phyloP scores from a whole-genome alignment of 2,797 vertebrate species.

The Urophycis tenuis region DNA sequence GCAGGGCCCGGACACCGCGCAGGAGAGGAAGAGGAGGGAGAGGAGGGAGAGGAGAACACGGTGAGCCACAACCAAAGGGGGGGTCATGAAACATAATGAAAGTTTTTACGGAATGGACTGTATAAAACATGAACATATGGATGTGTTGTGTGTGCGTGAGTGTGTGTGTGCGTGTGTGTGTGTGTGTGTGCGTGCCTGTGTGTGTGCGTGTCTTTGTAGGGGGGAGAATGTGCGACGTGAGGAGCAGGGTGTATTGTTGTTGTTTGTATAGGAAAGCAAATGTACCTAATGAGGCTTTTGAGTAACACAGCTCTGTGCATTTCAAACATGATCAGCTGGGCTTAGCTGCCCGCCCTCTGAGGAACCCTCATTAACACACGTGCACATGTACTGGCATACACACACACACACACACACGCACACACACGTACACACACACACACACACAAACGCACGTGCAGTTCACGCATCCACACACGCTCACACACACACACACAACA shows the following conservation, averaged over 20 bases:
- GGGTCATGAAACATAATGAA: neutral
- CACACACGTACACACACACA: constrained; percentile 29
- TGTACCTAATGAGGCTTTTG: constrained; percentile 72
- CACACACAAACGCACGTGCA: constrained; percentile 43
- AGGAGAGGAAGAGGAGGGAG: neutral
- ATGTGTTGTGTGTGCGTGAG: neutral
- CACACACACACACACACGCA: constrained; percentile 22
- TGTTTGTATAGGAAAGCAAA: constrained; percentile 70
- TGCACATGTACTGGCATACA: constrained; percentile 29
- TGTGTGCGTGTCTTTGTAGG: constrained; percentile 24
- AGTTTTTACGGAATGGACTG: too few relatives aligned
- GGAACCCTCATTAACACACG: constrained; percentile 70
- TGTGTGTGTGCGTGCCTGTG: constrained; percentile 23
- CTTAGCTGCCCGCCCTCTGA: constrained; percentile 69
- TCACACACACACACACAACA: constrained; percentile 30
- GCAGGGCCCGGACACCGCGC: constrained; percentile 11
- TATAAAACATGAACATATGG: neutral
- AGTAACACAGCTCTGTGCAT: constrained; percentile 66
- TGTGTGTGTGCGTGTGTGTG: neutral
- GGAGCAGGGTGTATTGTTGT: constrained; percentile 49
- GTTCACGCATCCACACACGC: constrained; percentile 26
- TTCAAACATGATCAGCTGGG: constrained; percentile 73
- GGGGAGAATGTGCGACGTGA: constrained; percentile 2
- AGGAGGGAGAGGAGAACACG: neutral
- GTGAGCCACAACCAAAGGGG: neutral